Evolutionary conservation across 2,888 invertebrate genomes (phyloP).

Genomic region (Augiades crinisus): DNA sequence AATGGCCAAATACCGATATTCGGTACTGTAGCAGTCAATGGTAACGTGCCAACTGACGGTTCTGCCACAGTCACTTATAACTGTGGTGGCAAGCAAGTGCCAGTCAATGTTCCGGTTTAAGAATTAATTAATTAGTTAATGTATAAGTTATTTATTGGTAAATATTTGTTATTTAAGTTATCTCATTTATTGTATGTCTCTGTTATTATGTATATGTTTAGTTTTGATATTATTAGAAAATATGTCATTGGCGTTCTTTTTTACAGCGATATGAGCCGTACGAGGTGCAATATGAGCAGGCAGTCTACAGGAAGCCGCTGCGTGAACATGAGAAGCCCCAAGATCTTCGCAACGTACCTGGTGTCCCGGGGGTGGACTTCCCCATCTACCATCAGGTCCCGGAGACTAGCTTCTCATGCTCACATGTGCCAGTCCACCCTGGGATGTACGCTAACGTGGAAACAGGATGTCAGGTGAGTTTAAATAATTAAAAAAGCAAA

Average conservation of each 20-base stretch:
- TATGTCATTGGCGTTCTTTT: too few relatives aligned
- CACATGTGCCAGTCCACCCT: conserved; percentile 88
- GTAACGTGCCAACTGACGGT: conserved; percentile 52
- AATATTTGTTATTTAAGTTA: conserved; percentile 4
- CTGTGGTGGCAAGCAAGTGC: conserved; percentile 30
- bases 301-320: conserved; percentile 60
- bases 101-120: neutral
- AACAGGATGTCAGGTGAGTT: conserved; percentile 89
- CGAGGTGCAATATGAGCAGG: conserved; percentile 57
- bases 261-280: conserved; percentile 62
- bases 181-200: too few relatives aligned
- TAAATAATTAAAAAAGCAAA: neutral
- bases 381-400: conserved; percentile 90
- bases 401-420: conserved; percentile 89
- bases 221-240: too few relatives aligned
- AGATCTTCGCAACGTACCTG: conserved; percentile 90
- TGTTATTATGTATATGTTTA: too few relatives aligned
- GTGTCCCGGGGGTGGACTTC: conserved; percentile 89
- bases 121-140: neutral
- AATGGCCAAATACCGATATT: conserved; percentile 55
- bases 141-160: conserved; percentile 4
- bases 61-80: conserved; percentile 47
- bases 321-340: conserved; percentile 85
- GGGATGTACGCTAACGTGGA: conserved; percentile 96
- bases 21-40: conserved; percentile 51